Percentiles rank a stretch among this genome's conserved stretches.
phyloP scores from a whole-genome alignment of 2,113 vertebrate genomes.

The Amphiprion percula region DNA sequence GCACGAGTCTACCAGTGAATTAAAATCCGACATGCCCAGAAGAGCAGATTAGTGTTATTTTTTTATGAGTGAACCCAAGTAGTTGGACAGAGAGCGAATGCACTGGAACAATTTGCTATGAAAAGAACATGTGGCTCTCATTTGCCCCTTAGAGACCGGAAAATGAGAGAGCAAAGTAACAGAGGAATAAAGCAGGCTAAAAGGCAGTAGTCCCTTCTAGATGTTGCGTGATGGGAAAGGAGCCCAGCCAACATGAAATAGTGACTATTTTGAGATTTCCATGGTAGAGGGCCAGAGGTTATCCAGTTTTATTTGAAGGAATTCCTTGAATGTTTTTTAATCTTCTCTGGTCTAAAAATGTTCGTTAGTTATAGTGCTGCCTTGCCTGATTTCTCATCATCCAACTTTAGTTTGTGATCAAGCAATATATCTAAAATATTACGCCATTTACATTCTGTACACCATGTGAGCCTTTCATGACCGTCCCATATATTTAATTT shows the following conservation, averaged over 20 bases:
- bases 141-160: conserved; percentile 61
- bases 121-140: conserved; percentile 73
- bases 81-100: conserved; percentile 50
- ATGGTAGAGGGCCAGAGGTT: conserved; percentile 43
- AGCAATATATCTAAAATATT: neutral
- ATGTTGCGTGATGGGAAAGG: conserved; percentile 45
- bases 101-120: conserved; percentile 64
- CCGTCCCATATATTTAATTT: neutral
- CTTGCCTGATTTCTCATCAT: neutral
- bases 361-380: neutral
- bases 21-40: conserved; percentile 48
- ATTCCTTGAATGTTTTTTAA: conserved; percentile 37
- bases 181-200: conserved; percentile 43
- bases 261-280: conserved; percentile 51
- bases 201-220: conserved; percentile 46
- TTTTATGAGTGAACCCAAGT: conserved; percentile 53
- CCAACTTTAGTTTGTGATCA: neutral
- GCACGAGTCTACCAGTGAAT: neutral
- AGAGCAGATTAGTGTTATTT: conserved; percentile 42
- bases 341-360: conserved; percentile 29
- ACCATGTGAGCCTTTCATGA: neutral
- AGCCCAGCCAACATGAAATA: conserved; percentile 53
- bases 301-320: conserved; percentile 47
- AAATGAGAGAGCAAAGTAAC: conserved; percentile 65
- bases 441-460: too few relatives aligned